Evolutionary conservation across 64 coral and sea anemone species (phyloP).

Genomic region (Montipora efflorescens): DNA sequence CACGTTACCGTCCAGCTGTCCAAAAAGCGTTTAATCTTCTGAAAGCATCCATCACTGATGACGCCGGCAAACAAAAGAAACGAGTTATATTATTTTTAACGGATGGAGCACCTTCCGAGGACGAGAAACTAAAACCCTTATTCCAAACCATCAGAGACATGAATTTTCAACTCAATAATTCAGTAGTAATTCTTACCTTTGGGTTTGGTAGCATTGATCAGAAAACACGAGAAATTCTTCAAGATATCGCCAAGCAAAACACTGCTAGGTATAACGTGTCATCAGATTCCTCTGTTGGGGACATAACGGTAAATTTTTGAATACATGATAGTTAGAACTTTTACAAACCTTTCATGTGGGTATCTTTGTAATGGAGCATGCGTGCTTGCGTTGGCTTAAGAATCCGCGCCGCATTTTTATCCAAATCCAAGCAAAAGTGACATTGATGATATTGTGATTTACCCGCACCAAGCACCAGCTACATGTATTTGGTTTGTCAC

Average conservation of each 20-base stretch:
- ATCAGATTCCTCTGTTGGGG: constrained; percentile 27
- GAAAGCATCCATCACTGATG: not conserved
- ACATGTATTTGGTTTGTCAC: too few species aligned
- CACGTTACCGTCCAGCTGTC: not conserved
- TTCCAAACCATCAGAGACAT: constrained; percentile 29
- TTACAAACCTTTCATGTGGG: too few species aligned
- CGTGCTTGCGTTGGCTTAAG: too few species aligned
- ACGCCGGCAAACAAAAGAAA: not conserved
- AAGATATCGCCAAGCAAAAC: constrained; percentile 32
- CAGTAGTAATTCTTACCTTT: constrained; percentile 23
- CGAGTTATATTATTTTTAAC: constrained; percentile 40
- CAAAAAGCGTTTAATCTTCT: constrained; percentile 29
- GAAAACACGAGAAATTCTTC: not conserved
- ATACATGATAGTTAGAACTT: not conserved
- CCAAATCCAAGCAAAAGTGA: too few species aligned
- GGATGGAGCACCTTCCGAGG: constrained; percentile 15
- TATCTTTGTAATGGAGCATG: too few species aligned
- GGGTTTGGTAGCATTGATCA: constrained; percentile 28
- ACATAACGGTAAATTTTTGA: constrained; percentile 11
- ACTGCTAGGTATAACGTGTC: not conserved
- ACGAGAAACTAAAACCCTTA: not conserved
- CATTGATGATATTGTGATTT: too few species aligned
- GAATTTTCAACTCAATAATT: constrained; percentile 25
- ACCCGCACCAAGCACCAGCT: too few species aligned
- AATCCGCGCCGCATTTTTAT: too few species aligned